phyloP scores from a whole-genome alignment of 1,140 invertebrate species.

The Drosophila truncata region DNA sequence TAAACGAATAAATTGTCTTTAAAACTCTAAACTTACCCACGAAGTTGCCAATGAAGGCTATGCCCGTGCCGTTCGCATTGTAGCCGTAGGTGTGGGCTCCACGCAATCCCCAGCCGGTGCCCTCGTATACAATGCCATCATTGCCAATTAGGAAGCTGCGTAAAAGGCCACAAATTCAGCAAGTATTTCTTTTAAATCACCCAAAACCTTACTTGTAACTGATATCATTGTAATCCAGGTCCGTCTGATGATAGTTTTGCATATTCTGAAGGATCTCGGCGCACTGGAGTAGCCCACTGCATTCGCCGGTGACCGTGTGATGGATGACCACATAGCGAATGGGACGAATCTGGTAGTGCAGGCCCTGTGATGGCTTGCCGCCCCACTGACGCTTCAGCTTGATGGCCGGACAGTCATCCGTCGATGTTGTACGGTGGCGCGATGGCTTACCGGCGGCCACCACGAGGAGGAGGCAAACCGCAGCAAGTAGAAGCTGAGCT shows the following conservation, averaged over 20 bases:
- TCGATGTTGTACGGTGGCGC: slow-evolving; percentile 10
- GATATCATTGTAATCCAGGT: slow-evolving; percentile 72
- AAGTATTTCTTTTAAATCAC: not conserved
- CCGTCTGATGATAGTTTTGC: slow-evolving; percentile 72
- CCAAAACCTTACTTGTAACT: slow-evolving; percentile 73
- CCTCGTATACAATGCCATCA: slow-evolving; percentile 92
- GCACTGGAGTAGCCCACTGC: slow-evolving; percentile 86
- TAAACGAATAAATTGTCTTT: not conserved
- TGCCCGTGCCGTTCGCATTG: slow-evolving; percentile 88
- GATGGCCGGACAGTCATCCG: slow-evolving; percentile 63
- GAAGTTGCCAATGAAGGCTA: slow-evolving; percentile 91
- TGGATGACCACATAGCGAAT: slow-evolving; percentile 89
- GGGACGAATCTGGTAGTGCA: slow-evolving; percentile 87
- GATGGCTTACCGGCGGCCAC: slow-evolving; percentile 10
- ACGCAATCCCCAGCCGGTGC: slow-evolving; percentile 90
- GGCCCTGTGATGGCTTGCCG: slow-evolving; percentile 83
- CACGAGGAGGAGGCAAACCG: not conserved
- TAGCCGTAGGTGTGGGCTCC: slow-evolving; percentile 90
- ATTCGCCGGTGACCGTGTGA: slow-evolving; percentile 88
- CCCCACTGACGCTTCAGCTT: slow-evolving; percentile 82
- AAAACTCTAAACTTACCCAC: slow-evolving; percentile 84
- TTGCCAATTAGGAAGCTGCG: slow-evolving; percentile 91
- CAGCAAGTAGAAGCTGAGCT: slow-evolving; percentile 1
- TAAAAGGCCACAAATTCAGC: not conserved
- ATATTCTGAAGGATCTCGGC: slow-evolving; percentile 70